These are phyloP conservation scores for Elymnias hypermnestra DNA, from an alignment of 1,140 invertebrate species.

Conservation along the genomic window DNA sequence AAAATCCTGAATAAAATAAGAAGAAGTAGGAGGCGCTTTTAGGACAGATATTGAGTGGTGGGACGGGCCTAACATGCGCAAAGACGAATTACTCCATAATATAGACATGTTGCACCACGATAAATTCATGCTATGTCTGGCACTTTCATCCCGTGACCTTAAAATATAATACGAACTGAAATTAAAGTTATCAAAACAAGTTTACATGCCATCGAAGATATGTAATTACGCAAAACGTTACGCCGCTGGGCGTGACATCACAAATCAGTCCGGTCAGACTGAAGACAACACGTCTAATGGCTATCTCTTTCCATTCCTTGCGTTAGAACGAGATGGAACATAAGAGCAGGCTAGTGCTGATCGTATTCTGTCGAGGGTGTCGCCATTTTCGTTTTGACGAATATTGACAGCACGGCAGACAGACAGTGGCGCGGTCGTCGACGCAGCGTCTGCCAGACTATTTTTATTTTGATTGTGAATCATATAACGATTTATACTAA, in stretches of 20 bases:
- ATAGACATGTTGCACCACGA: conserved; percentile 41
- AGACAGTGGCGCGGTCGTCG: conserved; percentile 69
- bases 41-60: conserved; percentile 74
- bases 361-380: conserved; percentile 72
- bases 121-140: conserved; percentile 42
- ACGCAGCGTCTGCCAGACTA: conserved; percentile 67
- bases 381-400: conserved; percentile 76
- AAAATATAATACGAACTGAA: conserved; percentile 52
- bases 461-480: conserved; percentile 74
- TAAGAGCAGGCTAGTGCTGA: conserved; percentile 54
- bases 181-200: conserved; percentile 70
- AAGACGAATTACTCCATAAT: conserved; percentile 54
- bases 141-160: conserved; percentile 57
- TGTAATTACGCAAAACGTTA: conserved; percentile 74
- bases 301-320: conserved; percentile 36
- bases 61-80: conserved; percentile 72
- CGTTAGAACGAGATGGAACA: conserved; percentile 35
- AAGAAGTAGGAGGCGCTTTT: conserved; percentile 69
- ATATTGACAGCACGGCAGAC: conserved; percentile 75
- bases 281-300: conserved; percentile 60
- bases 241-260: conserved; percentile 74
- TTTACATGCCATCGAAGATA: conserved; percentile 54
- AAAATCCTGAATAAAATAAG: conserved; percentile 69
- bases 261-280: conserved; percentile 65
- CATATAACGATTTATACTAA: conserved; percentile 41